These are phyloP conservation scores for Pocillopora meandrina DNA, from an alignment of 92 coral and sea anemone genomes.

Conservation along the genomic window DNA sequence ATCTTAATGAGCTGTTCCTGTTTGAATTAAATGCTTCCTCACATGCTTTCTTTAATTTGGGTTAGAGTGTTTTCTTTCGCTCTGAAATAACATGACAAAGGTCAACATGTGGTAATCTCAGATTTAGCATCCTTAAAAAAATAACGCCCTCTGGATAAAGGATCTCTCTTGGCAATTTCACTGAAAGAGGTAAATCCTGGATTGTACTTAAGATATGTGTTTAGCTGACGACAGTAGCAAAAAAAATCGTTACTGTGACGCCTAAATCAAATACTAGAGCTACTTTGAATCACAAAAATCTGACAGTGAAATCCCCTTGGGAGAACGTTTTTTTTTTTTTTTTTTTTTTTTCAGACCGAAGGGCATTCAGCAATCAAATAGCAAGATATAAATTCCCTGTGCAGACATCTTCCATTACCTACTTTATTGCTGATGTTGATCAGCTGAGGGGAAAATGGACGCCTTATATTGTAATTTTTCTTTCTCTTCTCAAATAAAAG, in stretches of 20 bases:
- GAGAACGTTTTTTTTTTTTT: not conserved
- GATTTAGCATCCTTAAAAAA: slow-evolving; percentile 1
- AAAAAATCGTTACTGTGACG: too few species aligned
- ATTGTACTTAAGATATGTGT: not conserved
- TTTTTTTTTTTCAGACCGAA: too few species aligned
- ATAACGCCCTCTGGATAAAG: slow-evolving; percentile 4
- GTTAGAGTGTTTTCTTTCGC: slow-evolving; percentile 8
- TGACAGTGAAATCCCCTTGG: too few species aligned
- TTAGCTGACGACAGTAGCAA: too few species aligned
- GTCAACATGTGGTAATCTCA: slow-evolving; percentile 33
- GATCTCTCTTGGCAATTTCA: not conserved
- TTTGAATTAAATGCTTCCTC: not conserved
- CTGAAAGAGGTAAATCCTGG: not conserved
- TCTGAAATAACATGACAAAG: slow-evolving; percentile 22
- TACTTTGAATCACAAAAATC: not conserved
- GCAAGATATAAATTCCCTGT: too few species aligned
- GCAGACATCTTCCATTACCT: too few species aligned
- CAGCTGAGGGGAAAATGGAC: too few species aligned
- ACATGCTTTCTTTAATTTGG: not conserved
- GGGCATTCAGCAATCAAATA: too few species aligned
- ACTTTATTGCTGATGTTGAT: too few species aligned
- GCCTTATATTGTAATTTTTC: too few species aligned
- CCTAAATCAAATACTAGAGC: too few species aligned
- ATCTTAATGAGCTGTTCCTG: slow-evolving; percentile 30
- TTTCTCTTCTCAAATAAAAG: too few species aligned